Percentiles rank a stretch among this genome's conserved stretches.
phyloP scores from a whole-genome alignment of 2,113 vertebrate species.

The Corythornis madagascariensis region DNA sequence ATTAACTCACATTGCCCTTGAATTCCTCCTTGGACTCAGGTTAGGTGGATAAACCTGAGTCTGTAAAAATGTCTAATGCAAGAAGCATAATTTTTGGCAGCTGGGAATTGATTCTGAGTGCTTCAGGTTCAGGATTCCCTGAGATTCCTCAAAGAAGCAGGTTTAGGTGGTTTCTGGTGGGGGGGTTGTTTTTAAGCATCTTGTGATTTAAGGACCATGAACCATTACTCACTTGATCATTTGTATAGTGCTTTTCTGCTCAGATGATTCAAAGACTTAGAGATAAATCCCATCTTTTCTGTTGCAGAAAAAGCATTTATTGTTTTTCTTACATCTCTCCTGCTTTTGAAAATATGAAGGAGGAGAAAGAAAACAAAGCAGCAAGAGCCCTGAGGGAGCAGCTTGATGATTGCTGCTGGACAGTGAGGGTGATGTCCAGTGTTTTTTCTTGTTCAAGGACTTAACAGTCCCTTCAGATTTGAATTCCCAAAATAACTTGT shows the following conservation, averaged over 20 bases:
- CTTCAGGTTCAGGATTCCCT: neutral
- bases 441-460: neutral
- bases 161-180: neutral
- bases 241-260: neutral
- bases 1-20: slow-evolving; percentile 27
- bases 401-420: neutral
- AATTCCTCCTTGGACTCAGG: neutral
- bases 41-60: neutral
- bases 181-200: neutral
- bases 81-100: neutral
- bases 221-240: neutral
- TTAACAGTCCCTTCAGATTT: neutral
- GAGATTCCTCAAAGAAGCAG: neutral
- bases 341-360: slow-evolving; percentile 22
- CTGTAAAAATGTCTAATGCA: neutral
- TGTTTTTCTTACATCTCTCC: slow-evolving; percentile 29
- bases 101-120: neutral
- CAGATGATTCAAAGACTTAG: neutral
- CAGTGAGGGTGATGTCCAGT: neutral
- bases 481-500: neutral
- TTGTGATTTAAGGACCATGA: neutral
- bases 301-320: neutral
- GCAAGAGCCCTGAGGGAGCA: neutral
- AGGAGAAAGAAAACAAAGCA: neutral
- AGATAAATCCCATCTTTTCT: slow-evolving; percentile 5